These are phyloP conservation scores for Pachypanchax playfairii DNA, from an alignment of 2,113 vertebrate species.

Conservation along the genomic window DNA sequence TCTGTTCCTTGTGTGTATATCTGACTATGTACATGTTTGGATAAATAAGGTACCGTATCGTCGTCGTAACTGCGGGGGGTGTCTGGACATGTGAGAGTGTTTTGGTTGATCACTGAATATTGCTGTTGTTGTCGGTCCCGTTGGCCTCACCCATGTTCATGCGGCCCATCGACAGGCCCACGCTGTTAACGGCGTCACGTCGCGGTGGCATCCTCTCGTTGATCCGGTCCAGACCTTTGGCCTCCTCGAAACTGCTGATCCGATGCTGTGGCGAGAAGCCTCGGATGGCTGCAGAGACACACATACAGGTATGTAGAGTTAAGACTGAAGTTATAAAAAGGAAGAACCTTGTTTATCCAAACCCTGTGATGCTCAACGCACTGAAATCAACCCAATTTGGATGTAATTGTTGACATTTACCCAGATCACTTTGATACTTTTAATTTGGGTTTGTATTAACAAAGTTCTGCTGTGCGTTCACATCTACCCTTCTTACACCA, in stretches of 20 bases:
- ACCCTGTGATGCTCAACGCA: constrained; percentile 1
- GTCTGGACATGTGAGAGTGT: constrained; percentile 30
- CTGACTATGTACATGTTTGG: constrained; percentile 66
- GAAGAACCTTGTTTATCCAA: constrained; percentile 46
- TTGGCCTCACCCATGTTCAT: constrained; percentile 84
- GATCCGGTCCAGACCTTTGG: constrained; percentile 83
- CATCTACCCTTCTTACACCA: not conserved
- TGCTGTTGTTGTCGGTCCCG: constrained; percentile 85
- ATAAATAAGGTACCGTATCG: constrained; percentile 56
- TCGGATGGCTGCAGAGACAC: constrained; percentile 77
- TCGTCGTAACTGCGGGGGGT: constrained; percentile 45
- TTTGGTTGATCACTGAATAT: constrained; percentile 80
- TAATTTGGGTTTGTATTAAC: constrained; percentile 54
- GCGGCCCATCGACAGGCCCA: constrained; percentile 81
- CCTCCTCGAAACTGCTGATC: constrained; percentile 83
- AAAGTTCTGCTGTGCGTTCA: constrained; percentile 11
- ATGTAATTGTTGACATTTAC: not conserved
- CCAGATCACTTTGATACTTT: constrained; percentile 2
- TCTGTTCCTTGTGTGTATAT: constrained; percentile 48
- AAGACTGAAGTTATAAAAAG: constrained; percentile 21
- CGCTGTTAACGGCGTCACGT: constrained; percentile 78
- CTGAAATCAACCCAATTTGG: not conserved
- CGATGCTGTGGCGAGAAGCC: constrained; percentile 85
- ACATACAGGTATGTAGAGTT: constrained; percentile 4
- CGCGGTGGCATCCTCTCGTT: constrained; percentile 83